phyloP scores from a whole-genome alignment of 2,888 invertebrate genomes.

The Rotaria macrura region DNA sequence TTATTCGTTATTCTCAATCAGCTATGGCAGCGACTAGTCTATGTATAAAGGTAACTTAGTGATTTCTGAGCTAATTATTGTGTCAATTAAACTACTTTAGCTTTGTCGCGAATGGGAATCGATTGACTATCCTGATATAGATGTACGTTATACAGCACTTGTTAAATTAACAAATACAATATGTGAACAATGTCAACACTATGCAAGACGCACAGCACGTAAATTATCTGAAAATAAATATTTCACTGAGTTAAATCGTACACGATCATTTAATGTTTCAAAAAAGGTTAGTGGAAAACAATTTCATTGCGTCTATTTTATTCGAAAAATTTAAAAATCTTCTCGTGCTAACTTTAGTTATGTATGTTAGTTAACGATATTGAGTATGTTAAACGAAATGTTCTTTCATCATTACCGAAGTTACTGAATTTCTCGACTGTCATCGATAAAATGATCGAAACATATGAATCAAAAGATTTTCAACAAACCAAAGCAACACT shows the following conservation, averaged over 20 bases:
- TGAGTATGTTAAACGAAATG: background rate
- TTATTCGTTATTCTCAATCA: too few species aligned
- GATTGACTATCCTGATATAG: background rate
- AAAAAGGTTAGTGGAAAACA: background rate
- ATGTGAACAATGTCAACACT: constrained; percentile 22
- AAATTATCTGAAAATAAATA: background rate
- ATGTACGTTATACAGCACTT: background rate
- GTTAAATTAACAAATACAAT: constrained; percentile 17
- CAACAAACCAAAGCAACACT: background rate
- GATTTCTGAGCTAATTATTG: background rate
- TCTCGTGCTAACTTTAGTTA: background rate
- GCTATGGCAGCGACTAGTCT: background rate
- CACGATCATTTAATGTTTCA: constrained; percentile 11
- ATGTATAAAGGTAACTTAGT: background rate
- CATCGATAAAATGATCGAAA: background rate
- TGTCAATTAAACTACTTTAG: background rate
- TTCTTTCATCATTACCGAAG: background rate
- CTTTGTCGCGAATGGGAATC: background rate
- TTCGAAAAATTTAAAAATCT: background rate
- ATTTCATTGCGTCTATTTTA: too few species aligned
- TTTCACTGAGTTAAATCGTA: background rate
- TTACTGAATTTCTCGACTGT: background rate
- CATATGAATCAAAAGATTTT: background rate
- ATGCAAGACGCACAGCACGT: background rate
- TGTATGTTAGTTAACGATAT: constrained; percentile 9